Percentiles rank a stretch among this genome's conserved stretches.
These are phyloP conservation scores for Caenorhabditis macrosperma DNA, from an alignment of 2,888 invertebrate genomes.

Conservation along the genomic window DNA sequence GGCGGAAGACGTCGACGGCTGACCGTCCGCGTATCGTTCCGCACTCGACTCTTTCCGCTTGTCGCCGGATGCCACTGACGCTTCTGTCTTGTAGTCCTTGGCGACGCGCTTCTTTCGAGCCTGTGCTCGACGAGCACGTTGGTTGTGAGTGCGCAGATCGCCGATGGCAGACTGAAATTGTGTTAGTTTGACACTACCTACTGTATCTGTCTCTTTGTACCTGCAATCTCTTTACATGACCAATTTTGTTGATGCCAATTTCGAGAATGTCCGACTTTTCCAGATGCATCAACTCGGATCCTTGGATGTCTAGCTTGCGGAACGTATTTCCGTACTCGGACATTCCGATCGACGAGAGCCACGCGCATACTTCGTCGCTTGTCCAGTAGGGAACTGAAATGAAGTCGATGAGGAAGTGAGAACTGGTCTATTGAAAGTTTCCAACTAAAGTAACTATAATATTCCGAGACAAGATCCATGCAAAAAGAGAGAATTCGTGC, in stretches of 20 bases:
- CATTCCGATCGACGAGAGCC: conserved; percentile 92
- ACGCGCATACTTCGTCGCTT: conserved; percentile 90
- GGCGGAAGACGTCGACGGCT: conserved; percentile 36
- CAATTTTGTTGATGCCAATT: conserved; percentile 93
- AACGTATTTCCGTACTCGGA: conserved; percentile 94
- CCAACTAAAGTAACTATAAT: background rate
- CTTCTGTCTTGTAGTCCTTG: conserved; percentile 24
- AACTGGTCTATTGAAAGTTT: background rate
- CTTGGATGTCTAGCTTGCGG: conserved; percentile 81
- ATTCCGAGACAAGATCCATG: background rate
- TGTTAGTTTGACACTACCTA: too few species aligned
- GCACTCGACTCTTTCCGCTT: conserved; percentile 43
- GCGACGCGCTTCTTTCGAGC: conserved; percentile 43
- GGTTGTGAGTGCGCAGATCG: conserved; percentile 42
- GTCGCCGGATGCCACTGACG: background rate
- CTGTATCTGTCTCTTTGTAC: conserved; percentile 19
- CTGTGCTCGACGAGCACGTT: conserved; percentile 35
- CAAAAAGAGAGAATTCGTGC: background rate
- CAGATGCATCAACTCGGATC: conserved; percentile 81
- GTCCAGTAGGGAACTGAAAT: conserved; percentile 85
- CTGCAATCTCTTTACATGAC: conserved; percentile 94
- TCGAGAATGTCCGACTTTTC: conserved; percentile 87
- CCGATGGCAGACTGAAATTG: conserved; percentile 48
- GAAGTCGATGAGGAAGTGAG: background rate
- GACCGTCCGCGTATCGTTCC: conserved; percentile 26